These are phyloP conservation scores for Zalophus californianus DNA, from an alignment of 2,797 vertebrate species.

Conservation along the genomic window DNA sequence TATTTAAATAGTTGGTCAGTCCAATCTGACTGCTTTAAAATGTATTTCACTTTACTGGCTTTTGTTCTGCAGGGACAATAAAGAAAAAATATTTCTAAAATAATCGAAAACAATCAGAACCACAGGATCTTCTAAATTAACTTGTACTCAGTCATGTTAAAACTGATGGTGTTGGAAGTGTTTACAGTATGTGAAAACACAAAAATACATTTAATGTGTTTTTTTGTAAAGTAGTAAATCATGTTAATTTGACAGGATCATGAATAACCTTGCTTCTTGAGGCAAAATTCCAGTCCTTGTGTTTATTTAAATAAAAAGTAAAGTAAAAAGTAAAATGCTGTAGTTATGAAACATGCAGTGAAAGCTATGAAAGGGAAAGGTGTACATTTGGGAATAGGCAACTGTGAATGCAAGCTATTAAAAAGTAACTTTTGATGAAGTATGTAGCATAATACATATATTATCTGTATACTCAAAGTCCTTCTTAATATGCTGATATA, in stretches of 20 bases:
- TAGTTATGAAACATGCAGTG: slow-evolving; percentile 84
- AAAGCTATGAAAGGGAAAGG: slow-evolving; percentile 72
- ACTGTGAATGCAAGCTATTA: slow-evolving; percentile 68
- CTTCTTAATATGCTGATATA: slow-evolving; percentile 90
- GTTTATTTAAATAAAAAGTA: slow-evolving; percentile 59
- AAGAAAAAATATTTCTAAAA: slow-evolving; percentile 38
- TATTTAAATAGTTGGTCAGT: not conserved
- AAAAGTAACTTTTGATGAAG: slow-evolving; percentile 71
- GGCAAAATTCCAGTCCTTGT: slow-evolving; percentile 86
- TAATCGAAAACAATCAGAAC: not conserved
- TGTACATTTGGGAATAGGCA: slow-evolving; percentile 73
- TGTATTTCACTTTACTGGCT: not conserved
- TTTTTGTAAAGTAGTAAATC: not conserved
- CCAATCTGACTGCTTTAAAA: not conserved
- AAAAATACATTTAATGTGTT: not conserved
- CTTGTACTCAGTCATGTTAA: not conserved
- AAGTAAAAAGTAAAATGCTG: slow-evolving; percentile 77
- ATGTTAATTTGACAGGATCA: slow-evolving; percentile 11
- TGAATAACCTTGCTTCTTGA: slow-evolving; percentile 82
- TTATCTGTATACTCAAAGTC: slow-evolving; percentile 84
- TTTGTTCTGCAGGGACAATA: not conserved
- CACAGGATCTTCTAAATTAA: not conserved
- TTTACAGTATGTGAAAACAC: slow-evolving; percentile 24
- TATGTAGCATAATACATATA: slow-evolving; percentile 79
- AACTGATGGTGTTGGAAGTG: not conserved